These are phyloP conservation scores for Phataginus tricuspis DNA, from an alignment of 2,797 vertebrate species.

Conservation along the genomic window DNA sequence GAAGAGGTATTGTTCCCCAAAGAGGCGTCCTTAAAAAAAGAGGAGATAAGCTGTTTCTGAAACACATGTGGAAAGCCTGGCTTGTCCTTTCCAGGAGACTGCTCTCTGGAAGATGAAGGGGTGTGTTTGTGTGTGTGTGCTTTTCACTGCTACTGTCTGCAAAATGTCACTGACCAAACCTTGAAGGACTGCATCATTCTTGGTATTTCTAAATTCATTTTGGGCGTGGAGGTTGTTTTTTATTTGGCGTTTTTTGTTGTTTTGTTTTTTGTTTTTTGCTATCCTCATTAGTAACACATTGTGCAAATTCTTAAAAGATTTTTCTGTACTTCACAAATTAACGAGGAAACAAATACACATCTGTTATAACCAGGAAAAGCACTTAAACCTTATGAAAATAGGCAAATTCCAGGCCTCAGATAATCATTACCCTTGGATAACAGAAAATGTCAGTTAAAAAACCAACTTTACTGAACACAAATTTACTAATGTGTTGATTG, in stretches of 20 bases:
- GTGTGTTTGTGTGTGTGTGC: background rate
- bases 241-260: background rate
- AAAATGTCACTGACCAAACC: background rate
- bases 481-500: background rate
- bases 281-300: background rate
- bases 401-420: background rate
- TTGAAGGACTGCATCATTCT: background rate
- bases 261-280: background rate
- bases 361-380: conserved; percentile 10
- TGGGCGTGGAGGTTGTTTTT: background rate
- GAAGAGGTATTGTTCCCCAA: background rate
- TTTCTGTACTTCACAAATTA: conserved; percentile 27
- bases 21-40: background rate
- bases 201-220: background rate
- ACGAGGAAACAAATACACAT: background rate
- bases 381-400: conserved; percentile 55
- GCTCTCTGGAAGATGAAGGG: background rate
- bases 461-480: background rate
- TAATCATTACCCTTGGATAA: background rate
- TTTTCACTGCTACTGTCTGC: background rate
- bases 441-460: background rate
- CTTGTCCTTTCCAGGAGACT: background rate
- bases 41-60: conserved; percentile 45
- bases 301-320: background rate
- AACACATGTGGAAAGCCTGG: background rate